Percentiles rank a stretch among this genome's conserved stretches.
Conservation (phyloP, 2,797 vertebrate genomes). For the Melanotaenia pygmaea region DNA sequence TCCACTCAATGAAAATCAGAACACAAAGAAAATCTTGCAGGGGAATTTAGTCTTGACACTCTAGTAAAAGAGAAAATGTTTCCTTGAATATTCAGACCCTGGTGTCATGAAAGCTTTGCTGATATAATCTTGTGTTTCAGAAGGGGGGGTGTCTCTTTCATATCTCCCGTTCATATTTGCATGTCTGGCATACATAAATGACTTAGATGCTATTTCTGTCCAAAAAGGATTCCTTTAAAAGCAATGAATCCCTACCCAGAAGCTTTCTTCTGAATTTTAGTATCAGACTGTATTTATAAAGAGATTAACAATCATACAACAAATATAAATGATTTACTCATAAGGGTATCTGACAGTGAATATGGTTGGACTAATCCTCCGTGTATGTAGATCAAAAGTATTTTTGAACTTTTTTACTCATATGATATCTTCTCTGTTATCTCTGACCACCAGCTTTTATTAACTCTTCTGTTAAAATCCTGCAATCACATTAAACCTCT, state of each 20-base stretch:
- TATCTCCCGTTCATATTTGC: constrained; percentile 9
- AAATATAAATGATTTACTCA: background rate
- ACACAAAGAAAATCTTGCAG: background rate
- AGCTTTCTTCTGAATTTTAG: background rate
- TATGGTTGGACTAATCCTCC: background rate
- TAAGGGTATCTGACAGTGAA: background rate
- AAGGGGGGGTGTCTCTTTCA: constrained; percentile 7
- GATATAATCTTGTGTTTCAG: background rate
- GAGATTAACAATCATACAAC: background rate
- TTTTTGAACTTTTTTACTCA: background rate
- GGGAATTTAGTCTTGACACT: background rate
- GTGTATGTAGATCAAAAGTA: background rate
- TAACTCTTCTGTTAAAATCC: constrained; percentile 1
- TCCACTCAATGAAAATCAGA: background rate
- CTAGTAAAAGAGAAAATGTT: background rate
- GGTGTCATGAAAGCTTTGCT: background rate
- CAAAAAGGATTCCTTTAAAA: constrained; percentile 1
- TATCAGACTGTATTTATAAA: background rate
- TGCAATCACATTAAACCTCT: constrained; percentile 1
- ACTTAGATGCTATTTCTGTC: constrained; percentile 10
- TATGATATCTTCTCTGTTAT: background rate
- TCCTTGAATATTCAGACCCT: constrained; percentile 18
- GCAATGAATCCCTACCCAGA: constrained; percentile 1
- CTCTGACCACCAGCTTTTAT: background rate
- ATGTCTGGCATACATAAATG: background rate